Percentiles rank a stretch among this genome's conserved stretches.
Evolutionary conservation across 2,888 invertebrate genomes (phyloP).

Genomic region (Pteria penguin): DNA sequence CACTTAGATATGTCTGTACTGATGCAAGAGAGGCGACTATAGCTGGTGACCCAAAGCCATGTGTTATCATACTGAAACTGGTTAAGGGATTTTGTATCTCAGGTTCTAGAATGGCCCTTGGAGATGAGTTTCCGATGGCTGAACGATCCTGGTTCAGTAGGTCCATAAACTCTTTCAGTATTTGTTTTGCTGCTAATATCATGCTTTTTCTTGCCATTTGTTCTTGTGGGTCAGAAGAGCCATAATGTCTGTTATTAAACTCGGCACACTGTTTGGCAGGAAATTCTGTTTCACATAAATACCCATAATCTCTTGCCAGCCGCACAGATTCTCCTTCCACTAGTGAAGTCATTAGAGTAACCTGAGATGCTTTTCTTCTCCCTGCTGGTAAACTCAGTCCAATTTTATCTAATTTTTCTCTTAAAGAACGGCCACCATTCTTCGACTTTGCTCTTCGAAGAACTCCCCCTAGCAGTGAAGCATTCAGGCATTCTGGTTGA

Average conservation of each 20-base stretch:
- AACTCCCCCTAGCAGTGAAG: conserved; percentile 97
- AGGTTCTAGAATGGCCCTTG: conserved; percentile 94
- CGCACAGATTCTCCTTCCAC: conserved; percentile 99
- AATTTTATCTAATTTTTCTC: conserved; percentile 98
- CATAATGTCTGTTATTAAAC: conserved; percentile 90
- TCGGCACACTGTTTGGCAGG: conserved; percentile 97
- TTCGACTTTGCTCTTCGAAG: conserved; percentile 98
- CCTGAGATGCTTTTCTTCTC: conserved; percentile 97
- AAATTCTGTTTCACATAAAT: conserved; percentile 99
- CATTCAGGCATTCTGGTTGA: conserved; percentile 98
- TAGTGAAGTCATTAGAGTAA: conserved; percentile 96
- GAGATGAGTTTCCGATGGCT: conserved; percentile 96
- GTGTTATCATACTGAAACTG: conserved; percentile 98
- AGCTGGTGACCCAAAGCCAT: conserved; percentile 99
- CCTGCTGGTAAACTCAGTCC: conserved; percentile 98
- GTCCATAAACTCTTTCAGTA: conserved; percentile 98
- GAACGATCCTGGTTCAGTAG: conserved; percentile 97
- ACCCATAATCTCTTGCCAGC: conserved; percentile 97
- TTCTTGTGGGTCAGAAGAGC: conserved; percentile 67
- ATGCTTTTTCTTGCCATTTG: conserved; percentile 79
- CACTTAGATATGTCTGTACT: conserved; percentile 96
- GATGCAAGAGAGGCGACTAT: conserved; percentile 98
- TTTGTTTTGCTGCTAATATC: conserved; percentile 92
- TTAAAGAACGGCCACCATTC: conserved; percentile 95
- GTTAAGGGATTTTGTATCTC: conserved; percentile 97